Conservation (phyloP, 2,888 invertebrate species). For the Lasioglossum lativentre region DNA sequence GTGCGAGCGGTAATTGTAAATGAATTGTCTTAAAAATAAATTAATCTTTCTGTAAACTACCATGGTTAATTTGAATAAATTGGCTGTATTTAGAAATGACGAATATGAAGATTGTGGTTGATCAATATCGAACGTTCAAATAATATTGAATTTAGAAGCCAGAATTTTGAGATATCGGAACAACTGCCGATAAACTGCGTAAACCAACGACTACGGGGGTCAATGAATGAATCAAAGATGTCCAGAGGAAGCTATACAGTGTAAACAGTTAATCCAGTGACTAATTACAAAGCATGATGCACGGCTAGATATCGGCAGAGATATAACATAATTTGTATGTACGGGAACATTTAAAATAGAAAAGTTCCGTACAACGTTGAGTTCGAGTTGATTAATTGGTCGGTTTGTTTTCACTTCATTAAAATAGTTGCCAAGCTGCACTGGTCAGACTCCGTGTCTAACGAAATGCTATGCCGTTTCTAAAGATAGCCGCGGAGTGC, state of each 20-base stretch:
- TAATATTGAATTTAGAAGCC: neutral
- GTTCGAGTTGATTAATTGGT: neutral
- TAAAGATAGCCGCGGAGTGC: conserved; percentile 40
- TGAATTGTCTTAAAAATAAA: too few relatives aligned
- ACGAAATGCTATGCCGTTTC: conserved; percentile 49
- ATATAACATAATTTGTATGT: too few relatives aligned
- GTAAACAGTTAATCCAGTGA: neutral
- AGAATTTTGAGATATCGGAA: neutral
- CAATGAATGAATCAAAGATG: neutral
- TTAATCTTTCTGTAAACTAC: too few relatives aligned
- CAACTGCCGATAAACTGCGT: neutral
- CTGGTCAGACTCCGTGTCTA: conserved; percentile 15
- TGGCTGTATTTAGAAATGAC: too few relatives aligned
- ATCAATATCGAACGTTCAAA: neutral
- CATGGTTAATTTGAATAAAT: neutral
- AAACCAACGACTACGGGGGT: neutral
- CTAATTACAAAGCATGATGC: neutral
- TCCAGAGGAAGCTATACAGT: too few relatives aligned
- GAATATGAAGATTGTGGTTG: neutral
- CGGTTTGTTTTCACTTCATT: conserved; percentile 43
- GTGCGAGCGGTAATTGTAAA: too few relatives aligned
- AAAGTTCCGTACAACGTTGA: neutral
- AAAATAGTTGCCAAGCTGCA: conserved; percentile 36
- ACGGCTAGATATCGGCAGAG: neutral
- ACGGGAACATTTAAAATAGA: neutral